Base-by-base conservation (phyloP, 2,797 vertebrate species). In the Parauchenoglanis ngamensis region DNA sequence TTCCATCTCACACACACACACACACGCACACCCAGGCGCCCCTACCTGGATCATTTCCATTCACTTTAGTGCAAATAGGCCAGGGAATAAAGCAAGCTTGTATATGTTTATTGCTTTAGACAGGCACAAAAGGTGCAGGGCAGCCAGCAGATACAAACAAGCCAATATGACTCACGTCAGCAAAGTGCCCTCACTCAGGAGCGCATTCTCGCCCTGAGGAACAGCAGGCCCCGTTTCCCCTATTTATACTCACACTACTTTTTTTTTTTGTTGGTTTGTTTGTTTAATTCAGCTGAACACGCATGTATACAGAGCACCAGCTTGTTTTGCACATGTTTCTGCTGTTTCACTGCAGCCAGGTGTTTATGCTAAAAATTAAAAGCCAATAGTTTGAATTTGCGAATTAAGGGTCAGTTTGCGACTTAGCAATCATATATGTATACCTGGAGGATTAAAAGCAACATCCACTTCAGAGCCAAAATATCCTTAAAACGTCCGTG, bases 41-140 rank as follows among this genome's bases (percentile, higher is more conserved):
- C 87, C 61, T 61, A 87, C 82, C 73, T 70, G 83, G 76, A 85
- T 88, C 73, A 72, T 91, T 92, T 93, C 89, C 92, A 90, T 93
- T 94, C 89, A 87, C 92, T 94, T 92, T 91, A 89, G 91, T 92
- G 88, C 92, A 90, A 94, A 94, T 91, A 91, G 94, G 90, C 91
- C 79, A n/a, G 88, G 90, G 94, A 94, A 93, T 93, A 93, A 89
- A 94, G 92, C 92, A 92, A 90, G 92, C 91, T 91, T 94, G 92
- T 94, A 92, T 91, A 89, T 93, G 92, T 93, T 91, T 93, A 95
- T 95, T 94, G 94, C 94, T 95, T 91, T 91, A 90, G 94, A 95
- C 94, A 93, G 93, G 88, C 92, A 92, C 92, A 92, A 92, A 85
- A 93, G 94, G 88, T 85, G 84, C 76, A 78, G 68, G 54, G 63